A percentile compares a stretch with the other conserved stretches of the same genome.
phyloP scores from a whole-genome alignment of 2,888 invertebrate genomes.

The Galerucella nymphaeae region DNA sequence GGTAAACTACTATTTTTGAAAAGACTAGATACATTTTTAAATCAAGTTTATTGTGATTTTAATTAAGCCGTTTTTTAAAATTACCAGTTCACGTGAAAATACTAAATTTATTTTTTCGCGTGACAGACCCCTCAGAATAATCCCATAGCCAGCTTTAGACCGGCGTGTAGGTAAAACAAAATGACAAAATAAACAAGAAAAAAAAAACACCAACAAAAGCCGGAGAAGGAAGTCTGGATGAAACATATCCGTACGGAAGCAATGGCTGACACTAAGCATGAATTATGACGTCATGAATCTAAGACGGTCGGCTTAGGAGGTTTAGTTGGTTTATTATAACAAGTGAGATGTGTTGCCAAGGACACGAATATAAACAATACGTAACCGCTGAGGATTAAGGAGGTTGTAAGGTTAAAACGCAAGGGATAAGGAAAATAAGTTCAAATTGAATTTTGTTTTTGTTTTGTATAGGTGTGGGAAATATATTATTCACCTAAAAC shows the following conservation, averaged over 20 bases:
- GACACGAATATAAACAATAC: slow-evolving; percentile 53
- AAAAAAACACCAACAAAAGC: slow-evolving; percentile 38
- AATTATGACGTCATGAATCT: slow-evolving; percentile 60
- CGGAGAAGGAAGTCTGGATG: slow-evolving; percentile 47
- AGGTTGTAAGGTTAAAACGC: background rate
- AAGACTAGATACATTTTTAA: too few relatives aligned
- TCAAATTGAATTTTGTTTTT: background rate
- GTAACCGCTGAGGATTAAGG: slow-evolving; percentile 48
- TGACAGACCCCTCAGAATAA: background rate
- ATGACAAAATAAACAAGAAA: slow-evolving; percentile 38
- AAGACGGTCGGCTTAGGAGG: slow-evolving; percentile 58
- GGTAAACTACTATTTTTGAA: too few relatives aligned
- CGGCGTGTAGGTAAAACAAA: slow-evolving; percentile 2
- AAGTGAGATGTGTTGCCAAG: slow-evolving; percentile 57
- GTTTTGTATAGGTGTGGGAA: background rate
- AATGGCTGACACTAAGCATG: slow-evolving; percentile 60
- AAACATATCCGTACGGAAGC: slow-evolving; percentile 57
- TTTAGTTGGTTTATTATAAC: slow-evolving; percentile 60
- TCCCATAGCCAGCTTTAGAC: background rate
- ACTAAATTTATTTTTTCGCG: background rate
- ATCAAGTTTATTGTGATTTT: too few relatives aligned
- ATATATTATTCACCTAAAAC: too few relatives aligned
- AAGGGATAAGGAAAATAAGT: background rate
- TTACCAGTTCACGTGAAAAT: background rate
- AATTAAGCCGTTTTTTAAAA: background rate